Evolutionary conservation across 2,888 invertebrate species (phyloP).

Genomic region (Penaeus monodon): DNA sequence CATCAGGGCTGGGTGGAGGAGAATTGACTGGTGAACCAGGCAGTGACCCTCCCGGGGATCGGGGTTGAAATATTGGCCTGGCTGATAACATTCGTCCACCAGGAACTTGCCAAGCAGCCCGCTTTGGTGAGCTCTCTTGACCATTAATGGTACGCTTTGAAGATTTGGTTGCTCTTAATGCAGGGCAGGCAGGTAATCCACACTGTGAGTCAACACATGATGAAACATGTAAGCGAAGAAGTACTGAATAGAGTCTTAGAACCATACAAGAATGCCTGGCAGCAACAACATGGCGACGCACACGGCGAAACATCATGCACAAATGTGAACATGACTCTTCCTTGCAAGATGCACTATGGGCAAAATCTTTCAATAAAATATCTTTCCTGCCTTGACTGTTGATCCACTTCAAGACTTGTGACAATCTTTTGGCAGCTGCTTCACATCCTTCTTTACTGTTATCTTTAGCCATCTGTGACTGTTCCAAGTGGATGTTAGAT

Average conservation of each 20-base stretch:
- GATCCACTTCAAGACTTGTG: conserved; percentile 13
- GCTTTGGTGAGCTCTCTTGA: background rate
- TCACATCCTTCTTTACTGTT: conserved; percentile 24
- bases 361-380: conserved; percentile 26
- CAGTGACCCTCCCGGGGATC: conserved; percentile 19
- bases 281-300: conserved; percentile 48
- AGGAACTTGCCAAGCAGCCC: background rate
- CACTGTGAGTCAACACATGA: conserved; percentile 23
- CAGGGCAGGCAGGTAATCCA: conserved; percentile 47
- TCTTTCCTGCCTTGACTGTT: conserved; percentile 18
- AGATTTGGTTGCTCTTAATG: conserved; percentile 14
- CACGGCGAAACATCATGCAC: conserved; percentile 51
- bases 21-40: conserved; percentile 34
- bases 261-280: conserved; percentile 40
- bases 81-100: background rate
- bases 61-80: conserved; percentile 8
- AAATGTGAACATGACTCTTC: conserved; percentile 5
- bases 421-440: conserved; percentile 20
- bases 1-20: conserved; percentile 28
- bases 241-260: conserved; percentile 30
- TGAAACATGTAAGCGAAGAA: conserved; percentile 37
- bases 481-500: background rate
- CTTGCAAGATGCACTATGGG: conserved; percentile 48
- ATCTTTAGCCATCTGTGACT: background rate
- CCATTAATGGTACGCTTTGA: conserved; percentile 6